phyloP scores from a whole-genome alignment of 1,140 invertebrate species.

The Drosophila asahinai region DNA sequence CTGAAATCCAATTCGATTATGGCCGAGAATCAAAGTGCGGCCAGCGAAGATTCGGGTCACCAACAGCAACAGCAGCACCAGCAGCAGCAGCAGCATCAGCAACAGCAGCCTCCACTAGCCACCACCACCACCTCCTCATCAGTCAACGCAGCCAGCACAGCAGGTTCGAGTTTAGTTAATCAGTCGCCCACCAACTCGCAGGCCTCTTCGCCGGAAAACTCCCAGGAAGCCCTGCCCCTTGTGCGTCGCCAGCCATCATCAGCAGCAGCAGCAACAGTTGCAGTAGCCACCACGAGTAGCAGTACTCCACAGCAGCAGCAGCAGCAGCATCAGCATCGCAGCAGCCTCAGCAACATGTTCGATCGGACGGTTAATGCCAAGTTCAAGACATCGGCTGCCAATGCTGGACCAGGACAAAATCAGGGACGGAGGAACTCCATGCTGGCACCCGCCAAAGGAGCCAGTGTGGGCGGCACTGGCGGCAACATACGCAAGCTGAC shows the following conservation, averaged over 20 bases:
- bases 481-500: slow-evolving; percentile 66
- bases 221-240: slow-evolving; percentile 63
- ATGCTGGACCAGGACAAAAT: slow-evolving; percentile 40
- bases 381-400: slow-evolving; percentile 62
- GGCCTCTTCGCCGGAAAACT: slow-evolving; percentile 77
- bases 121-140: slow-evolving; percentile 49
- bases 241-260: slow-evolving; percentile 37
- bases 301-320: slow-evolving; percentile 1
- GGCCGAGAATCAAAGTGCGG: slow-evolving; percentile 85
- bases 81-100: slow-evolving; percentile 64
- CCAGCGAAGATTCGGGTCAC: slow-evolving; percentile 84
- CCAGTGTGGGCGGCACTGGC: slow-evolving; percentile 25
- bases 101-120: slow-evolving; percentile 53
- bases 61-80: slow-evolving; percentile 77
- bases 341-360: slow-evolving; percentile 68
- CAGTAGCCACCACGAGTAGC: slow-evolving; percentile 25
- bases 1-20: slow-evolving; percentile 84
- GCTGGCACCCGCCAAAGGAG: slow-evolving; percentile 56
- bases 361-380: slow-evolving; percentile 73
- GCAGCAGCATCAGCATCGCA: slow-evolving; percentile 43
- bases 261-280: slow-evolving; percentile 35
- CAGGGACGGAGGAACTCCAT: slow-evolving; percentile 71
- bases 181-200: slow-evolving; percentile 70
- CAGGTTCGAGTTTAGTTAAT: slow-evolving; percentile 45
- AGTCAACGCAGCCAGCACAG: slow-evolving; percentile 55